Conservation (phyloP, 2,888 invertebrate species). For the Chrysotoxum bicinctum region DNA sequence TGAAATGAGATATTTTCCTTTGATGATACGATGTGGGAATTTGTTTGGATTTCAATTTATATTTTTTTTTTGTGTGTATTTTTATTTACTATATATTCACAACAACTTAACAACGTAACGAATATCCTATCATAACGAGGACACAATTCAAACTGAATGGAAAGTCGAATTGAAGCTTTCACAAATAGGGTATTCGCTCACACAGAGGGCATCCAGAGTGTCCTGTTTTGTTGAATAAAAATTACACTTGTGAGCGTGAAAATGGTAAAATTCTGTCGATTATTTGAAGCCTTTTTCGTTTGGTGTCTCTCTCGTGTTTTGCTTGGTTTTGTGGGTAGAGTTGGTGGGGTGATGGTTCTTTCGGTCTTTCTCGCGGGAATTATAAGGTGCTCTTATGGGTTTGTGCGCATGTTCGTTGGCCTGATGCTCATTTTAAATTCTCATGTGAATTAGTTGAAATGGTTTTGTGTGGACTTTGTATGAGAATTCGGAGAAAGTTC, state of each 20-base stretch:
- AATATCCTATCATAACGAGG: constrained; percentile 82
- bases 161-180: constrained; percentile 79
- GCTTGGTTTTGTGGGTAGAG: constrained; percentile 54
- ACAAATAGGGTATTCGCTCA: constrained; percentile 79
- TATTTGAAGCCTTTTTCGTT: constrained; percentile 55
- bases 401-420: constrained; percentile 46
- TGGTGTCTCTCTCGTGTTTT: constrained; percentile 47
- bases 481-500: constrained; percentile 43
- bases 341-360: constrained; percentile 61
- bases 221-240: constrained; percentile 63
- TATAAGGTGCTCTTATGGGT: constrained; percentile 38
- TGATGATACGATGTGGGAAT: constrained; percentile 72
- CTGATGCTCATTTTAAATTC: constrained; percentile 66
- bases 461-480: not conserved
- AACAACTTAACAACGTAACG: constrained; percentile 82
- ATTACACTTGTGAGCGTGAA: constrained; percentile 59
- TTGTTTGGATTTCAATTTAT: constrained; percentile 68
- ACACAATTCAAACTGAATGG: constrained; percentile 82
- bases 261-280: constrained; percentile 58
- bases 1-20: constrained; percentile 73
- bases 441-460: constrained; percentile 51
- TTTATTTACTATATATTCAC: constrained; percentile 81
- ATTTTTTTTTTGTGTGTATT: constrained; percentile 74
- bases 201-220: constrained; percentile 39
- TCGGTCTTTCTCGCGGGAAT: constrained; percentile 64